Evolutionary conservation across 2,797 vertebrate genomes (phyloP).

Genomic region (Triplophysa bombifrons): DNA sequence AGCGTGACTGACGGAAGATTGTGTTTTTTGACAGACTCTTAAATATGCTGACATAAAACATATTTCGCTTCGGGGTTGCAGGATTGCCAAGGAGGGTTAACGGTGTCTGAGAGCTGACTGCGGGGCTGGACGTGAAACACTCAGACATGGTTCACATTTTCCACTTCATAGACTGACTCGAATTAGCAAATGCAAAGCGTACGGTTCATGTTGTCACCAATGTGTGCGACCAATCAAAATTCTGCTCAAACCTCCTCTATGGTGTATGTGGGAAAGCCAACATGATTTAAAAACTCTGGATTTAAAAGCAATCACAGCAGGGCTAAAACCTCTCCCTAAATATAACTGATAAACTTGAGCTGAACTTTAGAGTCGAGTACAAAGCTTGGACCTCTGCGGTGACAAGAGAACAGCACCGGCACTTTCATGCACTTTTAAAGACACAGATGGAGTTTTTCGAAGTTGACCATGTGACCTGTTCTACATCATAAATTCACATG

Average conservation of each 20-base stretch:
- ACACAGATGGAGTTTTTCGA: constrained; percentile 48
- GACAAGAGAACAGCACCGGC: constrained; percentile 2
- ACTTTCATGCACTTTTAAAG: constrained; percentile 40
- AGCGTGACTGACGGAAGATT: not conserved
- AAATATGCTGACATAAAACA: constrained; percentile 7
- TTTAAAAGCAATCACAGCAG: constrained; percentile 6
- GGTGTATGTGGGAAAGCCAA: not conserved
- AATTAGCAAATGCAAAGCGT: constrained; percentile 43
- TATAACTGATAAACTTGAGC: constrained; percentile 23
- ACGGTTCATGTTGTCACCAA: constrained; percentile 31
- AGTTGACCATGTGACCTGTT: constrained; percentile 26
- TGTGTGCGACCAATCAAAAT: constrained; percentile 37
- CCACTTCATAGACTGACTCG: constrained; percentile 42
- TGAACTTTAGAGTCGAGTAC: constrained; percentile 8
- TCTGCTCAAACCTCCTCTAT: not conserved
- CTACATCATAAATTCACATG: constrained; percentile 38
- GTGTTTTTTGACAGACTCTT: constrained; percentile 12
- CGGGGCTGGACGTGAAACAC: constrained; percentile 9
- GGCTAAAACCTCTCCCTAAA: not conserved
- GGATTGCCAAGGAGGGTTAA: constrained; percentile 16
- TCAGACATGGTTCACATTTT: constrained; percentile 57
- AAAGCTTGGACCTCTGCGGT: constrained; percentile 16
- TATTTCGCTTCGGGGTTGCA: not conserved
- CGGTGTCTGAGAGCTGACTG: constrained; percentile 20
- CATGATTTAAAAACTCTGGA: constrained; percentile 13